A percentile compares a stretch with the other conserved stretches of the same genome.
Evolutionary conservation across 2,888 invertebrate genomes (phyloP).

Genomic region (Sphecodes monilicornis): DNA sequence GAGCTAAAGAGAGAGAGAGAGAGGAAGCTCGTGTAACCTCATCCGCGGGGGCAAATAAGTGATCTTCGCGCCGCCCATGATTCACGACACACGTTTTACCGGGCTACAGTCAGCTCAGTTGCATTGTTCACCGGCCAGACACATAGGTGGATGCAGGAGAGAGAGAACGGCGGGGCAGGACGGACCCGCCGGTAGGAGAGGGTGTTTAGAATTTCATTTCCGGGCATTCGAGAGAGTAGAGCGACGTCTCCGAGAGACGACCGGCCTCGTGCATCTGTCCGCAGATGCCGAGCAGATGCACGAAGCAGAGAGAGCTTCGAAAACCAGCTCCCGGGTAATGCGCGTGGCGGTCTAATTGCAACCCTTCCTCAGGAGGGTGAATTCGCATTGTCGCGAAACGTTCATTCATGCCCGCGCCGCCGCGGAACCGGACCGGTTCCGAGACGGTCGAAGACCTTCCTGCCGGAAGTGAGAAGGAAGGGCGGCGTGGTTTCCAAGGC

Average conservation of each 20-base stretch:
- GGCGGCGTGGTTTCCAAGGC: conserved; percentile 25
- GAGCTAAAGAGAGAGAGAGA: neutral
- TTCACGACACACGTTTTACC: conserved; percentile 47
- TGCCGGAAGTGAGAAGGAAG: conserved; percentile 50
- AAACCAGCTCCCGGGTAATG: conserved; percentile 57
- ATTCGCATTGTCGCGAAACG: conserved; percentile 72
- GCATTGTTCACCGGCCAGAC: conserved; percentile 58
- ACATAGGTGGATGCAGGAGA: conserved; percentile 46
- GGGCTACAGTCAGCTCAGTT: conserved; percentile 44
- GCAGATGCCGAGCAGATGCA: conserved; percentile 82
- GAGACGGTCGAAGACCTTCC: conserved; percentile 61
- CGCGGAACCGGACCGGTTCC: conserved; percentile 44
- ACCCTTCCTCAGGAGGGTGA: conserved; percentile 69
- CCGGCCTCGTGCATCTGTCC: conserved; percentile 76
- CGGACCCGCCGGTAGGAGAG: conserved; percentile 64
- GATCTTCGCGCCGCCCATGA: conserved; percentile 58
- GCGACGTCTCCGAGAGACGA: conserved; percentile 59
- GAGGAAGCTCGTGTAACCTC: conserved; percentile 45
- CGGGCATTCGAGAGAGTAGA: conserved; percentile 74
- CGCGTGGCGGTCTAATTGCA: conserved; percentile 74
- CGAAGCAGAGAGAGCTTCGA: conserved; percentile 34
- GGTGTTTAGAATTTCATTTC: conserved; percentile 83
- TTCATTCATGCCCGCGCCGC: conserved; percentile 68
- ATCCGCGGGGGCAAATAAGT: conserved; percentile 38
- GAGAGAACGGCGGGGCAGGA: conserved; percentile 47